Evolutionary conservation across 2,113 vertebrate genomes (phyloP).

Genomic region (Arizona elegans): DNA sequence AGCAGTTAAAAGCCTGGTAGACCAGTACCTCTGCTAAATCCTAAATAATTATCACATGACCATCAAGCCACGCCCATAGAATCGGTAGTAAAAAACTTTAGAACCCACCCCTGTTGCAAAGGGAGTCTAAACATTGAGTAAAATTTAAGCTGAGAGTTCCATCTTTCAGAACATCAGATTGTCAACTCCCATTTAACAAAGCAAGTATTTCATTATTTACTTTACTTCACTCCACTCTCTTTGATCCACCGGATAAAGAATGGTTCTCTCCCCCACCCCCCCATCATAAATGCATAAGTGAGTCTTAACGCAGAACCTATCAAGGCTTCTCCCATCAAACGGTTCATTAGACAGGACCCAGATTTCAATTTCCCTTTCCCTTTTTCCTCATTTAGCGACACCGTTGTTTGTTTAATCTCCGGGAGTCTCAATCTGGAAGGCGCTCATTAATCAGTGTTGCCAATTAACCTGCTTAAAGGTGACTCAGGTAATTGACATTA

Average conservation of each 20-base stretch:
- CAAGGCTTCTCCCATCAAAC: neutral
- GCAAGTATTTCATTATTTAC: neutral
- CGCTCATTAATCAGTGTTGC: slow-evolving; percentile 49
- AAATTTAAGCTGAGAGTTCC: neutral
- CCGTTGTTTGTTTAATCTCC: slow-evolving; percentile 32
- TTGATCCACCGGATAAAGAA: neutral
- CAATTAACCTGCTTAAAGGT: slow-evolving; percentile 66
- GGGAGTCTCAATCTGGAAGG: slow-evolving; percentile 28
- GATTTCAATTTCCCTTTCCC: neutral
- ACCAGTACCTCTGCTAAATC: no score
- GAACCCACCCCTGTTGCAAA: neutral
- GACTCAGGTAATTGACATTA: slow-evolving; percentile 56
- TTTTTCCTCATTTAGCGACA: neutral
- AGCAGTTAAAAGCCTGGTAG: no score
- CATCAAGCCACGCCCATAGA: no score
- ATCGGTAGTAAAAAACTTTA: no score
- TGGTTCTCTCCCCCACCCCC: no score
- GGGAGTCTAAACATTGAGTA: neutral
- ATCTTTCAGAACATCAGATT: neutral
- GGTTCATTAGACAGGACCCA: neutral
- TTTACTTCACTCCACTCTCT: neutral
- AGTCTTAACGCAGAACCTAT: neutral
- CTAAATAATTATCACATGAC: no score
- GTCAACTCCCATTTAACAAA: neutral
- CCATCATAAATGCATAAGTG: neutral